Evolutionary conservation across 1,140 invertebrate genomes (phyloP), one percentile per base, ranked within the genome.

Genomic region (Macrobrachium rosenbergii): DNA sequence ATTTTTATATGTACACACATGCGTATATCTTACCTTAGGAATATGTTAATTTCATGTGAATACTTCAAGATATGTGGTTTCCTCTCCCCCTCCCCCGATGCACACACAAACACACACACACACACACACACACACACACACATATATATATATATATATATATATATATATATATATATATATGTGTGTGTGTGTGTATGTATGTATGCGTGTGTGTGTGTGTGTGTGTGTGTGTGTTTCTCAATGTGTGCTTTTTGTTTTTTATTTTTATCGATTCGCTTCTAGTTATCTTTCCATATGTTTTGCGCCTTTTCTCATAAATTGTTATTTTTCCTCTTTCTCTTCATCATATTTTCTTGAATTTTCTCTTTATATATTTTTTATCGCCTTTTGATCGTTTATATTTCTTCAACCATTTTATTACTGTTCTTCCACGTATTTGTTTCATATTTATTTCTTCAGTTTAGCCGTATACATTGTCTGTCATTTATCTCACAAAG

Each of bases 121-220:
- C 28, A 37, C 28, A 37, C 28, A 37, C 28, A 37, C 28, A 37
- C 28, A 37, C 28, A 37, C 28, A 37, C 3, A 37, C 3, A 37
- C 3, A 37, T 37, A 37, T 37, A 37, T 37, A 37, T 37, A 52
- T 77, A 43, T 77, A 52, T 77, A n/a, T 23, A 52, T 77, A 12
- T 77, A 16, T 77, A n/a, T 77, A 12, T 28, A 43, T 77, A 43
- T 77, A 43, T 77, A 43, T 52, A 45, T 77, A 45, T 52, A n/a
- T 77, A 52, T 77, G n/a, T 77, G n/a, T 77, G n/a, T 77, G 37
- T 77, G 37, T 77, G 37, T 77, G 37, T 73, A 43, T 73, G n/a
- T 73, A 10, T 73, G 69, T 73, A 0, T 73, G 69, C 21, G 6
- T 73, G 17, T 73, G 7, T 73, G 17, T 73, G 7, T 73, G 17